Percentiles rank a stretch among this genome's conserved stretches.
These are phyloP conservation scores for Adineta ricciae DNA, from an alignment of 2,888 invertebrate genomes.

Conservation along the genomic window DNA sequence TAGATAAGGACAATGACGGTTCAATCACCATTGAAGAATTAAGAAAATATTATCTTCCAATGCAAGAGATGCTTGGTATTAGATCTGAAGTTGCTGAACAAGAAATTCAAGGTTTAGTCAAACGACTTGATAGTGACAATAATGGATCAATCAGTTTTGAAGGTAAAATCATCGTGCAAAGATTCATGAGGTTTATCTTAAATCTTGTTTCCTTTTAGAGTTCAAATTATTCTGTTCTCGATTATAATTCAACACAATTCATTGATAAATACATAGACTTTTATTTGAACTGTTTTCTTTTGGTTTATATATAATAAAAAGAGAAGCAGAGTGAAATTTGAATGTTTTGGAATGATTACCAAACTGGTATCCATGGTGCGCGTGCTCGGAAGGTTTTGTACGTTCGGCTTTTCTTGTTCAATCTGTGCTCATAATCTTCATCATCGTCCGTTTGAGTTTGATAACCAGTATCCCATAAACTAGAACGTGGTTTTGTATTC, in stretches of 20 bases:
- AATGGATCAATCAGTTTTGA: conserved; percentile 6
- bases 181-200: neutral
- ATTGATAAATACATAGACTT: neutral
- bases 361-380: conserved; percentile 12
- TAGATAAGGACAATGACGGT: neutral
- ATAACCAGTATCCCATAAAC: neutral
- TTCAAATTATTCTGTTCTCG: neutral
- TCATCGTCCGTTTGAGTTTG: conserved; percentile 8
- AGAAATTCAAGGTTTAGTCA: neutral
- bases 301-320: neutral
- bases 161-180: neutral
- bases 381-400: neutral
- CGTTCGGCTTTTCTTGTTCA: neutral
- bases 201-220: neutral
- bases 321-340: neutral
- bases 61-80: neutral
- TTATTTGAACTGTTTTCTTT: neutral
- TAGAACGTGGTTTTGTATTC: neutral
- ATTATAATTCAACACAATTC: neutral
- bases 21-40: neutral
- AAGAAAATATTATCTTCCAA: neutral
- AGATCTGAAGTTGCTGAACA: neutral
- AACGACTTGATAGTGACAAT: neutral
- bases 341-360: neutral
- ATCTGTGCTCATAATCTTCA: neutral